phyloP scores from a whole-genome alignment of 2,797 vertebrate genomes.

The Leucoraja ocellata region DNA sequence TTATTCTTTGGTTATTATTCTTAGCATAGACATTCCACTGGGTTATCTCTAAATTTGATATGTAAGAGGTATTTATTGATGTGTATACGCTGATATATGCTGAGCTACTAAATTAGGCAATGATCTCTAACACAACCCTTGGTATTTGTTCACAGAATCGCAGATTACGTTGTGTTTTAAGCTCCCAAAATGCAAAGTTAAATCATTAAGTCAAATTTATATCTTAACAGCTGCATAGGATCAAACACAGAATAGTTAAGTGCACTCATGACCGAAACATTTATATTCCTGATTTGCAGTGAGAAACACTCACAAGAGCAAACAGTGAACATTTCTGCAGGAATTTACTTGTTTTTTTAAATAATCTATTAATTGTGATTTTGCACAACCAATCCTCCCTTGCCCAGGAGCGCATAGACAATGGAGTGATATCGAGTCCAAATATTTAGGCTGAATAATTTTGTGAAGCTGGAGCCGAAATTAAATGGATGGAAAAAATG shows the following conservation, averaged over 20 bases:
- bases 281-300: background rate
- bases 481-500: background rate
- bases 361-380: background rate
- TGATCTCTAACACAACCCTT: background rate
- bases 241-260: background rate
- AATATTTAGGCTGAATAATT: background rate
- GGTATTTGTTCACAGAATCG: background rate
- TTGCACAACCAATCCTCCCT: background rate
- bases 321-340: background rate
- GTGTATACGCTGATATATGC: conserved; percentile 40
- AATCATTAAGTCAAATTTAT: background rate
- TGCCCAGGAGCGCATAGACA: background rate
- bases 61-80: conserved; percentile 46
- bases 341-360: background rate
- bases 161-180: background rate
- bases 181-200: background rate
- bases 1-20: background rate
- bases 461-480: background rate
- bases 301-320: background rate
- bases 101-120: conserved; percentile 33
- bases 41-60: conserved; percentile 43
- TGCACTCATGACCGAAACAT: background rate
- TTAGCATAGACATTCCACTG: background rate
- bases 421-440: background rate
- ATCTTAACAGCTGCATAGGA: background rate